Evolutionary conservation across 1,140 invertebrate genomes (phyloP), one percentile per base, ranked within the genome.

Genomic region (Kradibia gibbosae): DNA sequence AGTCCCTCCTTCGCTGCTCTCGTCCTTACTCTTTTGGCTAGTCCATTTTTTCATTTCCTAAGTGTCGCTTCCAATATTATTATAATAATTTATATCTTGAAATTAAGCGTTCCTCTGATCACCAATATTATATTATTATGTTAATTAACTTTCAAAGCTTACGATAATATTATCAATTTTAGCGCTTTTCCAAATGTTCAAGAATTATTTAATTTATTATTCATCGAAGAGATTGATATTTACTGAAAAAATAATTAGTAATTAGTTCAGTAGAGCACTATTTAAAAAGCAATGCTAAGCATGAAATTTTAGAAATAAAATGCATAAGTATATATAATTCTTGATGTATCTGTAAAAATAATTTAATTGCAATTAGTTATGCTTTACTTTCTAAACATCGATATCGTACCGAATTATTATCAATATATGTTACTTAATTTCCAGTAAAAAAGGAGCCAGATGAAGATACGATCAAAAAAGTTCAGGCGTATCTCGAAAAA

Each of bases 401-500:
- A 25, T 25, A 42, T 70, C 3, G 10, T 28, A 50, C 20, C 2
- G 53, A n/a, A 3, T 57, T 17, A 65, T 8, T 62, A 31, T 62
- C 48, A 36, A 67, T 65, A 62, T 42, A 60, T 53, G 17, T 53
- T 77, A 34, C 20, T 72, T 5, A 17, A 13, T 80, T 73, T 77
- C 17, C 50, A 84, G 83, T 82, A 39, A 79, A 73, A 82, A 84
- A 77, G n/a, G 77, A 84, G 8, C 83, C 86, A 0, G 86, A 84
- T 31, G 83, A 86, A 34, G 87, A 87, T 60, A 86, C 88, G 11
- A 82, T 87, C 4, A 87, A 62, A 39, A 87, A 84, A 81, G 87
- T 86, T 39, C 86, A 89, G 48, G 85, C 86, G 67, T 89, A 87
- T 50, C 85, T 90, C 28, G 82, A 86, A 25, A 89, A 88, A 28